Conservation (phyloP, 2,888 invertebrate genomes). For the Drosophila seclusa region DNA sequence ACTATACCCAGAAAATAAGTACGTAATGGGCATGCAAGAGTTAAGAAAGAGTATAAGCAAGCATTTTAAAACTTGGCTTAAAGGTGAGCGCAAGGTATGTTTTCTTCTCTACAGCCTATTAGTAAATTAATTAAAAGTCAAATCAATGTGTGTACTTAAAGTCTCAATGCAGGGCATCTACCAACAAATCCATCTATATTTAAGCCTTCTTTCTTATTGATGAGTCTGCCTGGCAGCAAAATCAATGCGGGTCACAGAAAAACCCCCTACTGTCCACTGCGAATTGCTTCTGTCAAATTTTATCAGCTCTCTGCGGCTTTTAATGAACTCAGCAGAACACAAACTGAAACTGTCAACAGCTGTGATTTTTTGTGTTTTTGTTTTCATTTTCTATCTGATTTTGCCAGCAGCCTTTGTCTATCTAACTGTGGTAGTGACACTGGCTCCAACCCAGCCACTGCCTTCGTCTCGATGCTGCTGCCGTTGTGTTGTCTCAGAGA, state of each 20-base stretch:
- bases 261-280: background rate
- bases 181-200: background rate
- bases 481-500: conserved; percentile 28
- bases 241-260: conserved; percentile 21
- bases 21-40: background rate
- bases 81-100: background rate
- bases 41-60: background rate
- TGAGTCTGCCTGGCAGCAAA: conserved; percentile 21
- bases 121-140: background rate
- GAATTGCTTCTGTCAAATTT: conserved; percentile 33
- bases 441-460: conserved; percentile 11
- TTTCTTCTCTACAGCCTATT: background rate
- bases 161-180: background rate
- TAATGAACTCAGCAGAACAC: conserved; percentile 56
- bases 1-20: background rate
- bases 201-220: conserved; percentile 20
- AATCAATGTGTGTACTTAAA: background rate
- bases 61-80: background rate
- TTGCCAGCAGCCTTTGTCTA: conserved; percentile 34
- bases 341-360: conserved; percentile 69
- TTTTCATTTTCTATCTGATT: conserved; percentile 34
- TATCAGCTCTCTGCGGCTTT: conserved; percentile 47
- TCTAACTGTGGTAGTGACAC: background rate
- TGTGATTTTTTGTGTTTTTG: conserved; percentile 37
- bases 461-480: conserved; percentile 6